Evolutionary conservation across 2,113 vertebrate genomes (phyloP).

Genomic region (Myotis lucifugus): DNA sequence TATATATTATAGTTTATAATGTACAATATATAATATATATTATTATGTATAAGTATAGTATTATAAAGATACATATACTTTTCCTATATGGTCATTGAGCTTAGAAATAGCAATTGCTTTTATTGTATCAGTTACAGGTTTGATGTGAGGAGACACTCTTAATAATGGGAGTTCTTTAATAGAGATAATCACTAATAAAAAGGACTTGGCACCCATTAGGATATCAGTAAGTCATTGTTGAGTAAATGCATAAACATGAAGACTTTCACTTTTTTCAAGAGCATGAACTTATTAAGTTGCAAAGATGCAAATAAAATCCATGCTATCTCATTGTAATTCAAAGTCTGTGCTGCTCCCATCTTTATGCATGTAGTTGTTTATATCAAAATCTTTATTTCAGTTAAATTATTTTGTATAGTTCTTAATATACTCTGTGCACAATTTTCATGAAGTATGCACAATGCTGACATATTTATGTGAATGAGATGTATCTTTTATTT

Average conservation of each 20-base stretch:
- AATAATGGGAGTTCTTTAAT: not conserved
- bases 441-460: not conserved
- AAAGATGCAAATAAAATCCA: constrained; percentile 33
- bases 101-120: constrained; percentile 11
- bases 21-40: not conserved
- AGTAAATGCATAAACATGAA: not conserved
- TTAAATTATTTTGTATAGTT: constrained; percentile 6
- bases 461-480: constrained; percentile 13
- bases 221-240: not conserved
- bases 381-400: not conserved
- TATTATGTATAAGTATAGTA: not conserved
- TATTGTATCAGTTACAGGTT: not conserved
- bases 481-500: not conserved
- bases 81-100: not conserved
- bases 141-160: not conserved
- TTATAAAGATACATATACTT: not conserved
- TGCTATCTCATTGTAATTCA: constrained; percentile 33
- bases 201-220: not conserved
- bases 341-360: not conserved
- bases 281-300: not conserved
- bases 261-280: not conserved
- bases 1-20: not conserved
- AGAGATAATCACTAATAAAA: not conserved
- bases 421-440: not conserved
- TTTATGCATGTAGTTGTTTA: not conserved